Conservation (phyloP, 2,113 vertebrate species). For the Ictalurus punctatus region DNA sequence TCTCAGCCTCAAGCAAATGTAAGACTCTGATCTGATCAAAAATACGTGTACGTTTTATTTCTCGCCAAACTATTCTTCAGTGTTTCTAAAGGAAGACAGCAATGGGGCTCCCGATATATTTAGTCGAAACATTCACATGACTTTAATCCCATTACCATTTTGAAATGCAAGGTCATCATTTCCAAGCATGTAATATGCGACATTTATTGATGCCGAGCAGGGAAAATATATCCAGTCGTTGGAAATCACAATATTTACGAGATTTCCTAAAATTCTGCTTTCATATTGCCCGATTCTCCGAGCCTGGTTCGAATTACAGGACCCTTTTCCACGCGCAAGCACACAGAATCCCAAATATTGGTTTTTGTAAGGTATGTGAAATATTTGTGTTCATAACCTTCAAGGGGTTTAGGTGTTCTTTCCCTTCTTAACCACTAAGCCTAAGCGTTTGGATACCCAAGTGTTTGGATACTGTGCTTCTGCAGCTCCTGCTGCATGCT, state of each 20-base stretch:
- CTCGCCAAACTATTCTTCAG: background rate
- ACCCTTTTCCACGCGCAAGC: background rate
- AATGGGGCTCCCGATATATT: background rate
- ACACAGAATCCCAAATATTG: slow-evolving; percentile 6
- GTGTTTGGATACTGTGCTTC: background rate
- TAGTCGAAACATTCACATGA: background rate
- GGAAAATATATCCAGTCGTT: background rate
- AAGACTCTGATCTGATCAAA: background rate
- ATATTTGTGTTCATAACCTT: slow-evolving; percentile 46
- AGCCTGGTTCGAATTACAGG: slow-evolving; percentile 39
- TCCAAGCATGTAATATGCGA: background rate
- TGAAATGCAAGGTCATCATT: background rate
- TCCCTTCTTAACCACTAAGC: slow-evolving; percentile 15
- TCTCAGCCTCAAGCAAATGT: background rate
- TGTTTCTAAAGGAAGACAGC: background rate
- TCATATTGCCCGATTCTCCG: background rate
- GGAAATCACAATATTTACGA: background rate
- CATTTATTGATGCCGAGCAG: background rate
- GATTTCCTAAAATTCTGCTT: slow-evolving; percentile 30
- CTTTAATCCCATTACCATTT: background rate
- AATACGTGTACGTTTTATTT: background rate
- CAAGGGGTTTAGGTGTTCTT: slow-evolving; percentile 37
- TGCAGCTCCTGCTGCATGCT: background rate
- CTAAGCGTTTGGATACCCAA: slow-evolving; percentile 27
- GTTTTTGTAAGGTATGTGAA: slow-evolving; percentile 40